Conservation (phyloP, 1,140 invertebrate species). For the Geopemphigus sp. region DNA sequence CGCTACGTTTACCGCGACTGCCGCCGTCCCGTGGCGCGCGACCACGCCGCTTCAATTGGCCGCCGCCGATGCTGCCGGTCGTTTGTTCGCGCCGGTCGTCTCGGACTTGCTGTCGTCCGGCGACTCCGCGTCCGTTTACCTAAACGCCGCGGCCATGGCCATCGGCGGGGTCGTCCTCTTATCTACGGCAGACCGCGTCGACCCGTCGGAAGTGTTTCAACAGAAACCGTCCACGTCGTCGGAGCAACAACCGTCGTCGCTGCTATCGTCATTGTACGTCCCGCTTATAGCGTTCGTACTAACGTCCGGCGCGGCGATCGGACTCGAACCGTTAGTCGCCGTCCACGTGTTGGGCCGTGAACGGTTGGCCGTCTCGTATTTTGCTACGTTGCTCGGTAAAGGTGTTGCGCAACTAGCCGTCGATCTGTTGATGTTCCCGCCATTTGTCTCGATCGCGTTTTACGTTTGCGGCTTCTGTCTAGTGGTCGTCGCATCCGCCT, state of each 20-base stretch:
- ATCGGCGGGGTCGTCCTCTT: neutral
- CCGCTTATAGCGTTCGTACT: neutral
- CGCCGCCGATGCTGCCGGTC: neutral
- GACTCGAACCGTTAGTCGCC: neutral
- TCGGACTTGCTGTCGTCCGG: neutral
- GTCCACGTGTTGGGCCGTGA: slow-evolving; percentile 5
- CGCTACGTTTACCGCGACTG: neutral
- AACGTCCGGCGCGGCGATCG: neutral
- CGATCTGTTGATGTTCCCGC: neutral
- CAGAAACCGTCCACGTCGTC: neutral
- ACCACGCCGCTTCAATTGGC: neutral
- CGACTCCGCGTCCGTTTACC: slow-evolving; percentile 11
- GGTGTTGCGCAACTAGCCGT: slow-evolving; percentile 7
- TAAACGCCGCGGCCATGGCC: neutral
- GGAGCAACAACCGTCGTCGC: too few relatives aligned
- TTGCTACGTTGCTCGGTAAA: neutral
- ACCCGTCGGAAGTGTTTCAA: neutral
- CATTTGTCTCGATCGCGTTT: neutral
- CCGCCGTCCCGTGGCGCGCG: too few relatives aligned
- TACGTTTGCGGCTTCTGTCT: neutral
- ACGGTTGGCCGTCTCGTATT: neutral
- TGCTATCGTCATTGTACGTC: neutral
- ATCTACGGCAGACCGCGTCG: neutral
- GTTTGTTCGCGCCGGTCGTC: neutral
- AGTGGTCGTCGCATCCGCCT: neutral